phyloP scores from a whole-genome alignment of 2,797 vertebrate species.

The Champsocephalus gunnari region DNA sequence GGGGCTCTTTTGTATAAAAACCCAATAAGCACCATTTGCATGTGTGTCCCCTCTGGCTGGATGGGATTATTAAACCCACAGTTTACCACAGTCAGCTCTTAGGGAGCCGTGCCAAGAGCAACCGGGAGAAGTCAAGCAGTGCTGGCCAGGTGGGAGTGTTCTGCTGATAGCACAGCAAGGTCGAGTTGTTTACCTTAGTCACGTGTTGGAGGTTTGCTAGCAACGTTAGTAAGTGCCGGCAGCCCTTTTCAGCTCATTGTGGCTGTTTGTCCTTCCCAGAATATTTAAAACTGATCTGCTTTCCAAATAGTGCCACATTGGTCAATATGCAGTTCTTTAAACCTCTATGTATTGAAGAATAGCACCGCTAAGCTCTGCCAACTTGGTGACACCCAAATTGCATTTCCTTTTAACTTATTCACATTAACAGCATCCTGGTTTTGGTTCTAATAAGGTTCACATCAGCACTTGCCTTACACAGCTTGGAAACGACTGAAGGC shows the following conservation, averaged over 20 bases:
- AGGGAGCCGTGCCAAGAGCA: neutral
- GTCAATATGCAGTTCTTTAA: neutral
- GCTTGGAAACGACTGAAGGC: too few species aligned
- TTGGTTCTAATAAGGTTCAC: too few species aligned
- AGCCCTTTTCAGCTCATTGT: neutral
- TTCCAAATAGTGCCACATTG: neutral
- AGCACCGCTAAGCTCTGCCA: neutral
- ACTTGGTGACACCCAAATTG: neutral
- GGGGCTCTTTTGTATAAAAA: conserved; percentile 67
- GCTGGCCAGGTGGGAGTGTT: neutral
- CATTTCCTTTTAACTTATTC: too few species aligned
- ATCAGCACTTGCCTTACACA: too few species aligned
- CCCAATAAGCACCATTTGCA: conserved; percentile 68
- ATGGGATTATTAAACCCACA: conserved; percentile 59
- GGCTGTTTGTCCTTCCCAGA: neutral
- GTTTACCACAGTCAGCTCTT: conserved; percentile 2
- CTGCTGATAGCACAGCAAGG: neutral
- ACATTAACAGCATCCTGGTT: too few species aligned
- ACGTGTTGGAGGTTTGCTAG: neutral
- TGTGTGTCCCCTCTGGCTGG: conserved; percentile 49
- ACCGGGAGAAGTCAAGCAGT: neutral
- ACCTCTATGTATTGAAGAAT: neutral
- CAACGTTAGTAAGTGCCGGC: neutral
- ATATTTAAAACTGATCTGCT: neutral
- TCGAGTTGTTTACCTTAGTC: neutral